Percentiles rank a stretch among this genome's conserved stretches.
Evolutionary conservation across 2,113 vertebrate species (phyloP).

Genomic region (Rhabdornis inornatus): DNA sequence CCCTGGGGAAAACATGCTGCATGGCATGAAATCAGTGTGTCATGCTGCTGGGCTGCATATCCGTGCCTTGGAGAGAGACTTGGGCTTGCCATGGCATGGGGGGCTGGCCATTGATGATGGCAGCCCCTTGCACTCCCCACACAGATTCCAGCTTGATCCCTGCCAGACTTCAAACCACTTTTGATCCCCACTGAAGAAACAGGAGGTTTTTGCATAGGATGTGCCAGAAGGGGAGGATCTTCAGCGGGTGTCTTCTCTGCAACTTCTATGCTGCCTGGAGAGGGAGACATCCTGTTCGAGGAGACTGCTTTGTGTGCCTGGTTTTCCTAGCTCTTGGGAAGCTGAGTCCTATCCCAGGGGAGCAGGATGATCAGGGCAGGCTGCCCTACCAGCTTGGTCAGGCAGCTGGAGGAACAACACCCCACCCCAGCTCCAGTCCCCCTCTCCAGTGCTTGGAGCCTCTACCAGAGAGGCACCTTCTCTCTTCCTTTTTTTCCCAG

Average conservation of each 20-base stretch:
- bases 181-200: not conserved
- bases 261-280: constrained; percentile 5
- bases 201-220: not conserved
- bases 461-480: not conserved
- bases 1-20: not conserved
- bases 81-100: not conserved
- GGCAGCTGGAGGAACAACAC: not conserved
- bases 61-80: not conserved
- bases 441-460: not conserved
- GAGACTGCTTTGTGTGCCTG: not conserved
- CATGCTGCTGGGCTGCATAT: not conserved
- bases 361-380: not conserved
- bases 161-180: not conserved
- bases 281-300: not conserved
- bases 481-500: not conserved
- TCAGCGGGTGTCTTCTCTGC: not conserved
- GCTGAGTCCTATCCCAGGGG: not conserved
- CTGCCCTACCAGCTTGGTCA: not conserved
- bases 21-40: not conserved
- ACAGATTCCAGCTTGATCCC: not conserved
- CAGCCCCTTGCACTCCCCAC: not conserved
- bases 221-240: not conserved
- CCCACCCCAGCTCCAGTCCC: not conserved
- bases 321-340: not conserved
- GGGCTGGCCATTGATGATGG: not conserved